phyloP scores from a whole-genome alignment of 2,113 vertebrate species.

The Eublepharis macularius region DNA sequence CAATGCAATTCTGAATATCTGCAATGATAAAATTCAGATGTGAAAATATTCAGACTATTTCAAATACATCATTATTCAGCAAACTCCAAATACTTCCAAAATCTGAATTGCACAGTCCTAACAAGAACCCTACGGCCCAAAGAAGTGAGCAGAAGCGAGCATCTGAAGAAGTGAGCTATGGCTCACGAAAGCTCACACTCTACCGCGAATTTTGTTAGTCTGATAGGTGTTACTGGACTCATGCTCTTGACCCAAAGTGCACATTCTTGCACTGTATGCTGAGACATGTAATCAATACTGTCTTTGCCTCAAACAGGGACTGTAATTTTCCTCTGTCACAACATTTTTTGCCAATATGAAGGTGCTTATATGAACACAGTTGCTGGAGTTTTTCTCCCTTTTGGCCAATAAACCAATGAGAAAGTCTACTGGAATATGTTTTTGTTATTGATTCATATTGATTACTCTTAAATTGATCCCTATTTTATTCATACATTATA shows the following conservation, averaged over 20 bases:
- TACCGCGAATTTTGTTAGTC: too few relatives aligned
- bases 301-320: constrained; percentile 26
- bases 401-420: background rate
- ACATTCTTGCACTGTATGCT: constrained; percentile 26
- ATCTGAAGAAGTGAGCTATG: too few relatives aligned
- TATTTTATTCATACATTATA: constrained; percentile 13
- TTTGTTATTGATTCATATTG: constrained; percentile 30
- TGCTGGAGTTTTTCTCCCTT: background rate
- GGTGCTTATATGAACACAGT: constrained; percentile 30
- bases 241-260: constrained; percentile 36
- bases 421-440: constrained; percentile 13
- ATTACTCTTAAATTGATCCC: background rate
- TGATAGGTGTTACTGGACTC: too few relatives aligned
- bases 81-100: too few relatives aligned
- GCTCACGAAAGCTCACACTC: too few relatives aligned
- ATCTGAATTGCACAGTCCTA: too few relatives aligned
- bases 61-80: too few relatives aligned
- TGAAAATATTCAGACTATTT: too few relatives aligned
- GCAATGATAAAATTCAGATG: too few relatives aligned
- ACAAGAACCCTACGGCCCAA: too few relatives aligned
- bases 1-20: too few relatives aligned
- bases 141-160: too few relatives aligned
- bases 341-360: constrained; percentile 22
- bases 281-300: constrained; percentile 41
- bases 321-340: constrained; percentile 6